Conservation (phyloP, 2,888 invertebrate genomes). For the Sinopyrophorus schimmeli region DNA sequence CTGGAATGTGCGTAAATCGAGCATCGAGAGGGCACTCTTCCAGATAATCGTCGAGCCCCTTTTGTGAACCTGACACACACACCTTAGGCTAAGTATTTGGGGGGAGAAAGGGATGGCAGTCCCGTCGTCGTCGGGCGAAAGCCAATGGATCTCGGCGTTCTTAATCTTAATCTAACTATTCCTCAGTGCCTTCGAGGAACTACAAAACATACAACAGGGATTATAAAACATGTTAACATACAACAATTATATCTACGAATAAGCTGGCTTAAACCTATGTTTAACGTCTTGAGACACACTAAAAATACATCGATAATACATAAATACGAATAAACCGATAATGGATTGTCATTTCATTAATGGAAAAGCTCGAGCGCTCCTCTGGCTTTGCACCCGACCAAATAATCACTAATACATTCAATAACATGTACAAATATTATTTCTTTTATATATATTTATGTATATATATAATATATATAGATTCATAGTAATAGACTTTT, state of each 20-base stretch:
- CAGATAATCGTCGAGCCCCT: constrained; percentile 26
- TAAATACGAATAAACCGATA: constrained; percentile 50
- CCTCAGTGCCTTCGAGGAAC: constrained; percentile 34
- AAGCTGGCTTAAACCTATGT: constrained; percentile 48
- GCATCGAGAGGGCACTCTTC: constrained; percentile 33
- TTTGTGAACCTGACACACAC: constrained; percentile 47
- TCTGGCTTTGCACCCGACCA: constrained; percentile 37
- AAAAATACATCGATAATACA: constrained; percentile 49
- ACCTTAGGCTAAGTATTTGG: constrained; percentile 49
- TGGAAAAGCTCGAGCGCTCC: constrained; percentile 44
- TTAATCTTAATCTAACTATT: constrained; percentile 37
- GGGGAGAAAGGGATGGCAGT: constrained; percentile 48
- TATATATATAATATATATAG: constrained; percentile 56
- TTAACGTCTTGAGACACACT: constrained; percentile 50
- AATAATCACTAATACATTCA: constrained; percentile 46
- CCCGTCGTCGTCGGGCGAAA: constrained; percentile 48
- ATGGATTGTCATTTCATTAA: constrained; percentile 53
- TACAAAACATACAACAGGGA: constrained; percentile 48
- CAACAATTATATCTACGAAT: constrained; percentile 42
- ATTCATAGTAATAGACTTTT: constrained; percentile 58
- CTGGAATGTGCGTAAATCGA: constrained; percentile 25
- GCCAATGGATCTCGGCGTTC: constrained; percentile 40
- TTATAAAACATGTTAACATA: constrained; percentile 38
- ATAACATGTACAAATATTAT: constrained; percentile 57
- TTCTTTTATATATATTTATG: constrained; percentile 49